Conservation (phyloP, 2,888 invertebrate species). For the Dyspetes luteomarginatus region DNA sequence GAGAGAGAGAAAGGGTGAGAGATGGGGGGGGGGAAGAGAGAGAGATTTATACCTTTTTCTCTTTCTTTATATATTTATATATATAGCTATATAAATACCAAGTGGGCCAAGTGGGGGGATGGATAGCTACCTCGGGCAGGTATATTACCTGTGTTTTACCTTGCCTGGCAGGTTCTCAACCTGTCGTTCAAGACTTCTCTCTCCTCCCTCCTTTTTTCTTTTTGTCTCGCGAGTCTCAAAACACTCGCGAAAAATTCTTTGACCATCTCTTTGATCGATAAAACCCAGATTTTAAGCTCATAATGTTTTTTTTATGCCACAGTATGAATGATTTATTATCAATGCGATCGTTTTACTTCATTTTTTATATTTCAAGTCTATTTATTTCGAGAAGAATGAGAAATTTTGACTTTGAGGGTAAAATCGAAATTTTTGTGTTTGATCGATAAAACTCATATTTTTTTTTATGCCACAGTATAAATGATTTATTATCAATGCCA, state of each 20-base stretch:
- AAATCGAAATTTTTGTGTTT: no score
- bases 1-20: conserved; percentile 31
- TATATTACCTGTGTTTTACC: conserved; percentile 73
- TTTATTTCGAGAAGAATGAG: no score
- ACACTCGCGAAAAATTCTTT: neutral
- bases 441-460: no score
- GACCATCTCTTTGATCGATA: neutral
- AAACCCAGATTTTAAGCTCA: neutral
- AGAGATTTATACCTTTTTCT: neutral
- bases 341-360: no score
- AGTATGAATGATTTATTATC: neutral
- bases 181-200: conserved; percentile 41
- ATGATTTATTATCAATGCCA: no score
- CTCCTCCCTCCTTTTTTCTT: conserved; percentile 1
- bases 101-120: conserved; percentile 64
- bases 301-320: neutral
- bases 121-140: conserved; percentile 65
- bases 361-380: no score
- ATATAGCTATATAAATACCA: conserved; percentile 1
- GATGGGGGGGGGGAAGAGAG: conserved; percentile 36
- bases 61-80: no score
- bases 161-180: conserved; percentile 72
- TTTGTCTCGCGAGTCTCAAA: conserved; percentile 7
- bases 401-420: no score
- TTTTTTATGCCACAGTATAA: no score